Evolutionary conservation across 2,113 vertebrate genomes (phyloP), one percentile per base, ranked within the genome.

Genomic region (Aythya baeri): DNA sequence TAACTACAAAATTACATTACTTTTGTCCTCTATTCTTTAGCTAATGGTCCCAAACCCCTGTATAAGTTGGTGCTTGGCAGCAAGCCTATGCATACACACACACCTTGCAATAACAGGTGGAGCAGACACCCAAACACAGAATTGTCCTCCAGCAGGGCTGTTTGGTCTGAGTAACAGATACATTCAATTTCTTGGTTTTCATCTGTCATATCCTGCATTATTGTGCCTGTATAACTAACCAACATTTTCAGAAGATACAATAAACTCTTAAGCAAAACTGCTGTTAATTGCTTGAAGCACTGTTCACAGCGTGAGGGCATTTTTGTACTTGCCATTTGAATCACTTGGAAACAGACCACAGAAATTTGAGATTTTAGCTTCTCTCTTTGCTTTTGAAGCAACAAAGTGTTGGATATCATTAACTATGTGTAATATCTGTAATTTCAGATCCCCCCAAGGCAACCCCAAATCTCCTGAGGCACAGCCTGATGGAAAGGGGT

Each of bases 351-450:
- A 73, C 5, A 73, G 13, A 67, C 43, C 29, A 0, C 0, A 29
- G 81, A 76, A 88, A 29, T 9, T 11, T 71, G 16, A 80, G 49
- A 73, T 62, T 93, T 85, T 80, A 66, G 14, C 5, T 80, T 90
- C 55, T 73, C 27, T 13, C 65, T 93, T 94, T 90, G 44, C 29
- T 91, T 91, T 34, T 34, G n/a, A 95, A 93, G 54, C 41, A 86
- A 70, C 38, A 49, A 73, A 88, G 14, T 34, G 41, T 73, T 59
- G 89, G 13, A 36, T 59, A 68, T 32, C 50, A 77, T 76, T 88
- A 94, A 54, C 58, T 66, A 18, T 22, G 32, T 72, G 44, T 20
- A 41, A 58, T 6, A 49, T 49, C 46, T 49, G 46, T 79, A 10
- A 21, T 27, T 44, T 27, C 4, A 29, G 1, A 3, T 44, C 4